Evolutionary conservation across 1,140 invertebrate genomes (phyloP).

Genomic region (Subanguina moxae): DNA sequence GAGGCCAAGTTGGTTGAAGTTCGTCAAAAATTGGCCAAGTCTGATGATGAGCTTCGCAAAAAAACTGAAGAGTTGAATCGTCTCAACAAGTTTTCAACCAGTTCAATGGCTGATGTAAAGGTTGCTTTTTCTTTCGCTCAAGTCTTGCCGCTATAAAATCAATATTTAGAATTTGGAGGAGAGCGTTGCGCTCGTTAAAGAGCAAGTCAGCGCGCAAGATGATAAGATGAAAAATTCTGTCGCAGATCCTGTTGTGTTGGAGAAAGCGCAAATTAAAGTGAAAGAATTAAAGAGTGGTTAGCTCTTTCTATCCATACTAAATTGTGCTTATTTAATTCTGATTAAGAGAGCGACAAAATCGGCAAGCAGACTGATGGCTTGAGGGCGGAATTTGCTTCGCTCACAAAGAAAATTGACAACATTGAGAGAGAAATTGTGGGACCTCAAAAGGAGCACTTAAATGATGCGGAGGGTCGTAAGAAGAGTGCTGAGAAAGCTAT

Average conservation of each 20-base stretch:
- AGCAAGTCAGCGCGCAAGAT: conserved; percentile 15
- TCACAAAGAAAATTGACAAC: conserved; percentile 73
- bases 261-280: background rate
- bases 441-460: conserved; percentile 70
- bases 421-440: conserved; percentile 71
- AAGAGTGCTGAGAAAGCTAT: conserved; percentile 71
- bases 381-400: conserved; percentile 65
- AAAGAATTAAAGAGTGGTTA: background rate
- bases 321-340: background rate
- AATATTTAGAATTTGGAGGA: conserved; percentile 7
- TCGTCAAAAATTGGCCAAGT: conserved; percentile 4
- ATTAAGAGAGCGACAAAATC: conserved; percentile 66
- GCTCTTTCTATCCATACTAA: background rate
- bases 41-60: conserved; percentile 14
- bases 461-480: conserved; percentile 68
- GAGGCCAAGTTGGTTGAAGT: conserved; percentile 26
- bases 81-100: background rate
- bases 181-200: background rate
- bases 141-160: background rate
- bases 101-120: conserved; percentile 1
- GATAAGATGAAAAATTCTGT: conserved; percentile 16
- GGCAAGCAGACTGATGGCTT: conserved; percentile 66
- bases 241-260: conserved; percentile 15
- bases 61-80: conserved; percentile 9
- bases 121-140: background rate